Percentiles rank a stretch among this genome's conserved stretches.
phyloP scores from a whole-genome alignment of 2,888 invertebrate species.

The Argyresthia albistria region DNA sequence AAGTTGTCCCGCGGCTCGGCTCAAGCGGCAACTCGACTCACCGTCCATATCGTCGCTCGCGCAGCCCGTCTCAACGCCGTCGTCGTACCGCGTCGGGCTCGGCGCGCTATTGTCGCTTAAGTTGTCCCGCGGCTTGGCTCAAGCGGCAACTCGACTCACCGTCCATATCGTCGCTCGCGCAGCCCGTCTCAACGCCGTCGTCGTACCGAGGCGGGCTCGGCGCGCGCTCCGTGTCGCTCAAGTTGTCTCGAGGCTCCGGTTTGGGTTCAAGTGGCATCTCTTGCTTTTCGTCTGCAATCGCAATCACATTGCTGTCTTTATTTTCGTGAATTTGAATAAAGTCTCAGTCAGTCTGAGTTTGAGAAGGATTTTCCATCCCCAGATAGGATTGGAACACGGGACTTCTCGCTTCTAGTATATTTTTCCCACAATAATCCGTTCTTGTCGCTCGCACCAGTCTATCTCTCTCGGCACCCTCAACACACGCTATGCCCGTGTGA shows the following conservation, averaged over 20 bases:
- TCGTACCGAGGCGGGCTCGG: constrained; percentile 17
- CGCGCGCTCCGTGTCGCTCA: constrained; percentile 28
- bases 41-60: constrained; percentile 22
- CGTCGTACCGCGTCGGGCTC: constrained; percentile 20
- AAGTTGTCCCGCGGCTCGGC: constrained; percentile 49
- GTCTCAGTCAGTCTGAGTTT: no score
- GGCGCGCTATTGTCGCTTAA: constrained; percentile 27
- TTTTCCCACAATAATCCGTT: not conserved
- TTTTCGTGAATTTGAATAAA: not conserved
- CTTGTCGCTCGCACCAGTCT: not conserved
- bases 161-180: constrained; percentile 21
- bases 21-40: constrained; percentile 29
- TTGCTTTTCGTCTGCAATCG: not conserved
- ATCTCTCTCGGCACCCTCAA: no score
- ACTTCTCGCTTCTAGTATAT: no score
- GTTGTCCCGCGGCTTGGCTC: constrained; percentile 54
- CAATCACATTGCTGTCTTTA: not conserved
- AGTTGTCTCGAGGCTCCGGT: constrained; percentile 47
- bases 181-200: constrained; percentile 27
- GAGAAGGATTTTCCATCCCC: no score
- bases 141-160: constrained; percentile 25
- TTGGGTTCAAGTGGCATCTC: constrained; percentile 36
- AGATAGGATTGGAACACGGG: not conserved
- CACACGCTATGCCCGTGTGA: no score
- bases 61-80: constrained; percentile 27